Evolutionary conservation across 2,888 invertebrate species (phyloP).

Genomic region (Pecten maximus): DNA sequence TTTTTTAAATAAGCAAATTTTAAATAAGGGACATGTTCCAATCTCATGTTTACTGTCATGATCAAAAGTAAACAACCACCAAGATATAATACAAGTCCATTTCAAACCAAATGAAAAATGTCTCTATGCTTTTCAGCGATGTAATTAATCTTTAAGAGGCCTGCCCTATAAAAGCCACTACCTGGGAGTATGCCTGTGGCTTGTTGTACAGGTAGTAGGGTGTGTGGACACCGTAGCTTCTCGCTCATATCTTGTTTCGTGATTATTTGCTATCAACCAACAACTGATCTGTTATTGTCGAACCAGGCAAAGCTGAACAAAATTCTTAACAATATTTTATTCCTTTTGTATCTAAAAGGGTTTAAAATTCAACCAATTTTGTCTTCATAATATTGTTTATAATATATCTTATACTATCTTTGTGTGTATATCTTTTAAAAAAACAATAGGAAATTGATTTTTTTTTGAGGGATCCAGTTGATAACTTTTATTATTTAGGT

Average conservation of each 20-base stretch:
- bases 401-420: too few relatives aligned
- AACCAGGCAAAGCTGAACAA: neutral
- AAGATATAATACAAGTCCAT: neutral
- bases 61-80: neutral
- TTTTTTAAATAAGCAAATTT: too few relatives aligned
- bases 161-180: neutral
- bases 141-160: neutral
- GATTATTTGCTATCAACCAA: neutral
- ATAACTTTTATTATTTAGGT: too few relatives aligned
- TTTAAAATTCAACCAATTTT: neutral
- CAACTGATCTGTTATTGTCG: neutral
- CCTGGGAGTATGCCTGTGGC: neutral
- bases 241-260: neutral
- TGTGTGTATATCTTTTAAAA: too few relatives aligned
- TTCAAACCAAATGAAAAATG: constrained; percentile 29
- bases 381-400: neutral
- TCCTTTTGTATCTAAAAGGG: neutral
- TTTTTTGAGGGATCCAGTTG: too few relatives aligned
- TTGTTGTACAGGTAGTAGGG: neutral
- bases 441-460: too few relatives aligned
- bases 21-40: neutral
- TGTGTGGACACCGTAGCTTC: neutral
- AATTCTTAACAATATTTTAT: neutral
- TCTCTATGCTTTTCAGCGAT: constrained; percentile 22
- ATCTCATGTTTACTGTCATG: neutral